These are phyloP conservation scores for Neosilurus mollespiculum DNA, from an alignment of 2,797 vertebrate genomes.

Conservation along the genomic window DNA sequence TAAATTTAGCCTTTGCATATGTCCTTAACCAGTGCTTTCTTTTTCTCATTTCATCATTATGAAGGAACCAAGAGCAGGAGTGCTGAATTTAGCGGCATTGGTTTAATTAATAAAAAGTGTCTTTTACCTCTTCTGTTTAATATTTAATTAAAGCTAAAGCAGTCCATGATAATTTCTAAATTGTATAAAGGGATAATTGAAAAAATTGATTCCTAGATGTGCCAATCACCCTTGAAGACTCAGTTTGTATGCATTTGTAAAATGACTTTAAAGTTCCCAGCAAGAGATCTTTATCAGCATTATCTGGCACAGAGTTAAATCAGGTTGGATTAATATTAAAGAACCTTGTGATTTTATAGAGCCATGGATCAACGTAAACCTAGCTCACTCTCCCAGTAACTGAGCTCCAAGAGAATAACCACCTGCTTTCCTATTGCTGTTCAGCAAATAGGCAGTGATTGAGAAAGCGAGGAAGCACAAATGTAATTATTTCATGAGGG, in stretches of 20 bases:
- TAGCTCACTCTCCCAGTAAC: background rate
- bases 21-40: background rate
- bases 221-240: background rate
- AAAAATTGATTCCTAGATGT: background rate
- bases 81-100: constrained; percentile 7
- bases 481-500: constrained; percentile 44
- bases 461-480: constrained; percentile 32
- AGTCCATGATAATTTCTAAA: constrained; percentile 5
- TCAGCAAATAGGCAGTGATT: constrained; percentile 22
- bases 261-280: constrained; percentile 9
- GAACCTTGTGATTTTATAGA: background rate
- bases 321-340: background rate
- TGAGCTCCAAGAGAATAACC: constrained; percentile 3
- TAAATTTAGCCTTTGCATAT: background rate
- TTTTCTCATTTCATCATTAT: background rate
- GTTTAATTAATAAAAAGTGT: constrained; percentile 9
- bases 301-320: background rate
- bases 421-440: constrained; percentile 23
- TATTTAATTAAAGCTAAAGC: constrained; percentile 12
- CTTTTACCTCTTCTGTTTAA: constrained; percentile 17
- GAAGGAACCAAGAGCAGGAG: constrained; percentile 5
- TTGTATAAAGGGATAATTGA: background rate
- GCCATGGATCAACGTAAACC: background rate
- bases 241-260: background rate
- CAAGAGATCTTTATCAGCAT: constrained; percentile 20